Evolutionary conservation across 2,888 invertebrate genomes (phyloP).

Genomic region (Plemyria rubiginata): DNA sequence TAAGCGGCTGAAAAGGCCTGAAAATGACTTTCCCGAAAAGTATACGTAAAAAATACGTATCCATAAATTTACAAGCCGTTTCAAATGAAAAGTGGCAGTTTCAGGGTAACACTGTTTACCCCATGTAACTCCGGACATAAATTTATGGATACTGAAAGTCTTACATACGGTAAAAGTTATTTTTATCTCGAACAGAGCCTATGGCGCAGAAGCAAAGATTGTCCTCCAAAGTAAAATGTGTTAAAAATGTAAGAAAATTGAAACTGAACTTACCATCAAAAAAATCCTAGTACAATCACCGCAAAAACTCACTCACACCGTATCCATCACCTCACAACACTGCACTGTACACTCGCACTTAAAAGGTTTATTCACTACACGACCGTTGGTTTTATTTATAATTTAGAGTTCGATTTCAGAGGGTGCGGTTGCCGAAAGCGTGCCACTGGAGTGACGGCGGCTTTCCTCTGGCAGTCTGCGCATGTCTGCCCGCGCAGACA

Average conservation of each 20-base stretch:
- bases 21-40: constrained; percentile 3
- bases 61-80: constrained; percentile 22
- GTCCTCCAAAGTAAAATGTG: not conserved
- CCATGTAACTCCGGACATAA: constrained; percentile 22
- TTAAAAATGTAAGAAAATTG: constrained; percentile 7
- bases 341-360: constrained; percentile 52
- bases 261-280: constrained; percentile 61
- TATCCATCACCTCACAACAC: constrained; percentile 56
- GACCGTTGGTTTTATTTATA: constrained; percentile 42
- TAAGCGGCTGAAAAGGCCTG: not conserved
- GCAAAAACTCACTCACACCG: constrained; percentile 54
- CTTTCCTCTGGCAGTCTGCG: constrained; percentile 68
- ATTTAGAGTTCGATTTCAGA: constrained; percentile 43
- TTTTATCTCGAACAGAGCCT: not conserved
- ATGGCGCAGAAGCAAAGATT: constrained; percentile 8
- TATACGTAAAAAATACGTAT: constrained; percentile 14
- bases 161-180: constrained; percentile 9
- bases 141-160: constrained; percentile 14
- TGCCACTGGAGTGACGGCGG: constrained; percentile 69
- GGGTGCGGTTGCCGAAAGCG: constrained; percentile 68
- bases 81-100: constrained; percentile 40
- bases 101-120: constrained; percentile 31
- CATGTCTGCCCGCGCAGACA: constrained; percentile 75
- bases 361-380: constrained; percentile 45
- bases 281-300: constrained; percentile 59